A percentile compares a stretch with the other conserved stretches of the same genome.
phyloP scores from a whole-genome alignment of 2,888 invertebrate species.

The Bellardia pandia region DNA sequence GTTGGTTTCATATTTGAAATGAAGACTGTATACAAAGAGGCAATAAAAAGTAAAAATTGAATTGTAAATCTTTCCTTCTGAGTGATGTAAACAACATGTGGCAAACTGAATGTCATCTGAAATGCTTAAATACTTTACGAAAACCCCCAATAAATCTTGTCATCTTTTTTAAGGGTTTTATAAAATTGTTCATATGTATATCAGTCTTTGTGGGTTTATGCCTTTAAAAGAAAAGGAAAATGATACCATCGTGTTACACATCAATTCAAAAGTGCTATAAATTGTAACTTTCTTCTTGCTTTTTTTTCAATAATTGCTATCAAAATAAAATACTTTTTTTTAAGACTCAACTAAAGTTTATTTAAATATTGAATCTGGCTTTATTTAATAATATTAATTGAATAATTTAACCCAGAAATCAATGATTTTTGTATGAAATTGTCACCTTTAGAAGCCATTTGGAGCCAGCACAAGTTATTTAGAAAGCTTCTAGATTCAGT shows the following conservation, averaged over 20 bases:
- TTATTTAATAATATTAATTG: too few species aligned
- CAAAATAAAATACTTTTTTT: too few species aligned
- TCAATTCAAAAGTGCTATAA: conserved; percentile 13
- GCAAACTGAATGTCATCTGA: conserved; percentile 21
- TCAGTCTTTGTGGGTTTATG: too few species aligned
- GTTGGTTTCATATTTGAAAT: neutral
- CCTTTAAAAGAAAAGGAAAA: conserved; percentile 19
- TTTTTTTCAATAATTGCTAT: too few species aligned
- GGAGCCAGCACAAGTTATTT: too few species aligned
- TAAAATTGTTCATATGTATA: neutral
- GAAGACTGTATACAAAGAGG: neutral
- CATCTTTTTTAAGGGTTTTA: conserved; percentile 26
- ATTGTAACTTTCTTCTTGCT: neutral
- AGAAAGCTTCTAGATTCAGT: too few species aligned
- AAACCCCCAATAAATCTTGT: conserved; percentile 46
- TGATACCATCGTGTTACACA: conserved; percentile 25
- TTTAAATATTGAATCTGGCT: too few species aligned
- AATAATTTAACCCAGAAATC: too few species aligned
- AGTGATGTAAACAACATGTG: conserved; percentile 19
- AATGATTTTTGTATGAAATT: too few species aligned
- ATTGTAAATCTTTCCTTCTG: conserved; percentile 9
- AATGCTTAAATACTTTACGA: neutral
- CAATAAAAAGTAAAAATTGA: neutral
- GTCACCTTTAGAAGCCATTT: too few species aligned
- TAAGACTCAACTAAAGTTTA: too few species aligned